A percentile compares a stretch with the other conserved stretches of the same genome.
Evolutionary conservation across 2,888 invertebrate genomes (phyloP).

Genomic region (Agriotes lineatus): DNA sequence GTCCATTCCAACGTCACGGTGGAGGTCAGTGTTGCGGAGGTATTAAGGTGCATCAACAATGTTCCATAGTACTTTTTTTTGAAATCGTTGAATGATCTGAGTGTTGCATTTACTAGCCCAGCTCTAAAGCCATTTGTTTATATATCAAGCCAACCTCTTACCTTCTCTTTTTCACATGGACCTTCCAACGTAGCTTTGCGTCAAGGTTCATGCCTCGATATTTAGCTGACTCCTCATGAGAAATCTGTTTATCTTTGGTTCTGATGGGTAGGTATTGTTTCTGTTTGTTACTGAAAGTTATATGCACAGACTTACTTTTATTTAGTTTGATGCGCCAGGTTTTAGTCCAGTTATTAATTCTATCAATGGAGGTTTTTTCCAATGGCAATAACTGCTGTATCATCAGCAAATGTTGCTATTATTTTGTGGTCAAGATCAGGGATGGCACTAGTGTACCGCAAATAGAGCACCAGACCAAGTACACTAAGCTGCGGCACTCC

Average conservation of each 20-base stretch:
- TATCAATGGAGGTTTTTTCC: too few species aligned
- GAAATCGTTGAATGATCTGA: too few species aligned
- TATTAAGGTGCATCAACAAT: too few species aligned
- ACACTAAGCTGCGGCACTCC: too few species aligned
- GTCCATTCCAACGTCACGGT: slow-evolving; percentile 2
- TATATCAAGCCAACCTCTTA: slow-evolving; percentile 38
- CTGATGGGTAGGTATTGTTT: slow-evolving; percentile 34
- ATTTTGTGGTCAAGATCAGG: too few species aligned
- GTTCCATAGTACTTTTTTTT: too few species aligned
- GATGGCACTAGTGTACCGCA: too few species aligned
- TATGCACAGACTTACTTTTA: too few species aligned
- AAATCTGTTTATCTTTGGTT: slow-evolving; percentile 33
- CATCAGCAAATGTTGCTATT: too few species aligned
- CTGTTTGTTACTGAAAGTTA: slow-evolving; percentile 50
- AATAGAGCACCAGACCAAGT: too few species aligned
- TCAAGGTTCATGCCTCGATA: slow-evolving; percentile 33
- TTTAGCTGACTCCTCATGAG: slow-evolving; percentile 34
- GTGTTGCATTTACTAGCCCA: not conserved
- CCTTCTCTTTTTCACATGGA: slow-evolving; percentile 45
- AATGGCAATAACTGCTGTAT: too few species aligned
- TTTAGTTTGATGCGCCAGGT: slow-evolving; percentile 50
- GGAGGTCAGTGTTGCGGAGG: slow-evolving; percentile 5
- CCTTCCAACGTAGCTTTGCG: slow-evolving; percentile 43
- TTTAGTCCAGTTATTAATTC: too few species aligned
- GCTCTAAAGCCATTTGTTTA: slow-evolving; percentile 28